Evolutionary conservation across 2,113 vertebrate genomes (phyloP).

Genomic region (Eretmochelys imbricata): DNA sequence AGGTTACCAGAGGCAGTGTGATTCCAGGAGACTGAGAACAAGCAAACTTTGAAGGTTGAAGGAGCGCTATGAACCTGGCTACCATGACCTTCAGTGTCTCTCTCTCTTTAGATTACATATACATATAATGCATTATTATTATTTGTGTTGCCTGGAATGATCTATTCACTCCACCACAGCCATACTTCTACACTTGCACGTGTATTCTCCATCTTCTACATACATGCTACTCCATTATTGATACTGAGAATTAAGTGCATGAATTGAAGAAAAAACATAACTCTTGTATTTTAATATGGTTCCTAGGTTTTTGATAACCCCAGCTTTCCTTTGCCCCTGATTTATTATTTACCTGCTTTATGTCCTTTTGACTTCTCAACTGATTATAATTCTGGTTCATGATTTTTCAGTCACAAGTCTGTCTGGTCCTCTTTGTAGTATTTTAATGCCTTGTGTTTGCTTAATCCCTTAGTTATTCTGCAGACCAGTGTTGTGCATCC

Average conservation of each 20-base stretch:
- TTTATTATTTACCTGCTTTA: neutral
- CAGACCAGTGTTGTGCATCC: constrained; percentile 5
- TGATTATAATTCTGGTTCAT: constrained; percentile 46
- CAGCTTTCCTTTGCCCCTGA: neutral
- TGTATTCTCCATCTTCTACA: neutral
- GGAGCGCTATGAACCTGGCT: neutral
- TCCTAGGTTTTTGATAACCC: neutral
- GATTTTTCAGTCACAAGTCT: constrained; percentile 65
- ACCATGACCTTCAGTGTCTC: neutral
- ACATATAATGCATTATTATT: neutral
- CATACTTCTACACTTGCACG: neutral
- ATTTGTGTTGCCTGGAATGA: neutral
- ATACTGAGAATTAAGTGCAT: neutral
- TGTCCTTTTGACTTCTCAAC: neutral
- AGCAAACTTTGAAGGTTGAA: neutral
- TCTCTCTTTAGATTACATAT: neutral
- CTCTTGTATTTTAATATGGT: neutral
- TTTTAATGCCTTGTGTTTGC: constrained; percentile 56
- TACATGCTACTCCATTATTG: neutral
- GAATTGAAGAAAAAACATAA: neutral
- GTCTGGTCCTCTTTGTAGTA: constrained; percentile 72
- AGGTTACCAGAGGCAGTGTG: neutral
- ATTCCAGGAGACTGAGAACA: neutral
- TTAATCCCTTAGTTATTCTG: constrained; percentile 58
- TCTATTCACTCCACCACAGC: neutral